A percentile compares a stretch with the other conserved stretches of the same genome.
Conservation (phyloP, 2,113 vertebrate genomes). For the Lanius ludovicianus region DNA sequence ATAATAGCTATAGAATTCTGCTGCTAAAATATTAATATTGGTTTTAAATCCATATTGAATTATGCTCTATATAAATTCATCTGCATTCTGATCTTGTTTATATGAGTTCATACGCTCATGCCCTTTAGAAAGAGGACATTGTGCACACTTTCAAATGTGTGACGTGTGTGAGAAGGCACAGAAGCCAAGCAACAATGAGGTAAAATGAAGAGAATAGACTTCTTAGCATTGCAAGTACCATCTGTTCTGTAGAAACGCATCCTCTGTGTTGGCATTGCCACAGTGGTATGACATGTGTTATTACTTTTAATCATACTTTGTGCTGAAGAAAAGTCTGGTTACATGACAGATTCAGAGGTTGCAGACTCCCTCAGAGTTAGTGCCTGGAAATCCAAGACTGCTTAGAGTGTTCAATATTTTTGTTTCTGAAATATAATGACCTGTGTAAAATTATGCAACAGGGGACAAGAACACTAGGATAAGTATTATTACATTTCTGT, state of each 20-base stretch:
- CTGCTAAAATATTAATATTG: background rate
- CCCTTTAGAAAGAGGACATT: constrained; percentile 66
- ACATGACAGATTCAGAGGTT: constrained; percentile 67
- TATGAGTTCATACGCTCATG: constrained; percentile 53
- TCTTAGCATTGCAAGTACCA: constrained; percentile 68
- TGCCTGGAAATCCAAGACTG: constrained; percentile 45
- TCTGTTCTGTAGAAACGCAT: constrained; percentile 71
- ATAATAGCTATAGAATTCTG: background rate
- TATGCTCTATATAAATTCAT: constrained; percentile 30
- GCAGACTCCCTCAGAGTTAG: constrained; percentile 29
- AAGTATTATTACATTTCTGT: background rate
- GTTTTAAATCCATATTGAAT: background rate
- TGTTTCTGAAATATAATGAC: constrained; percentile 17
- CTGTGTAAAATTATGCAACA: constrained; percentile 1
- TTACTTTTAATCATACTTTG: constrained; percentile 71
- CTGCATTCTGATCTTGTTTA: constrained; percentile 53
- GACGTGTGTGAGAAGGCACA: constrained; percentile 68
- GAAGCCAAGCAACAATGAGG: constrained; percentile 69
- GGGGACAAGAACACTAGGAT: background rate
- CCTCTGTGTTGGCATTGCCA: constrained; percentile 68
- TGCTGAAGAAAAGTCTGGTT: constrained; percentile 65
- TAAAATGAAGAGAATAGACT: constrained; percentile 69
- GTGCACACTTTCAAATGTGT: constrained; percentile 67
- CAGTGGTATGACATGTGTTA: constrained; percentile 71
- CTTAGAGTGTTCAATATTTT: constrained; percentile 23